Evolutionary conservation across 1,140 invertebrate species (phyloP), one percentile per base, ranked within the genome.

Genomic region (Campodea augens): DNA sequence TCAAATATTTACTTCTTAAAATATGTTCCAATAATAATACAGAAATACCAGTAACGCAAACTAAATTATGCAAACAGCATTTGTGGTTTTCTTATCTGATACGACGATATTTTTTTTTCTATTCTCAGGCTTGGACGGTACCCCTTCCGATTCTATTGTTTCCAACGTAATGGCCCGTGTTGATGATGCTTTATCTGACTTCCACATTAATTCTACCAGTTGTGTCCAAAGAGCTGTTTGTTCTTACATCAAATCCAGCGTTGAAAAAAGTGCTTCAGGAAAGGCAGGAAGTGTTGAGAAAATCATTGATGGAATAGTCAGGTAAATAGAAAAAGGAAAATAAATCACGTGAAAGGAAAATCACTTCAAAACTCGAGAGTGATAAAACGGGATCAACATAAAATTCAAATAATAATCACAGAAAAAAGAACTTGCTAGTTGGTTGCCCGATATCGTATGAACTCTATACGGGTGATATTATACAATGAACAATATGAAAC

Each of bases 161-260:
- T 67, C 70, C 0, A 73, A 75, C 39, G 61, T 80, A 46, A 62
- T 84, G 50, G 70, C 71, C 25, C 73, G 70, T 54, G 61, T 86
- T n/a, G 81, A 86, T 51, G 73, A 78, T 45, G 67, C 72, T 0
- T 54, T 85, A 4, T 71, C 72, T 1, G 69, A 75, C 47, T 72
- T 83, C 49, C 77, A 82, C 46, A 76, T 86, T 21, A 81, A 86
- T 54, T 79, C 79, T 0, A 73, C 74, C 1, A 75, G 73, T 5
- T 86, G 82, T 54, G 73, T 80, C 67, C 80, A 84, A 59, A 70
- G 81, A 36, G 69, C 79, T 4, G 69, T 81, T 12, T 86, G 82
- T 49, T 74, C 74, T 1, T 81, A 81, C 53, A 70, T 82, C 2
- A 73, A 78, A 47, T 68, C 75, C 19, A 75, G 78, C 0, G 70